Base-by-base conservation (phyloP, 1,140 invertebrate genomes). In the Pseudomyrmex sp. region DNA sequence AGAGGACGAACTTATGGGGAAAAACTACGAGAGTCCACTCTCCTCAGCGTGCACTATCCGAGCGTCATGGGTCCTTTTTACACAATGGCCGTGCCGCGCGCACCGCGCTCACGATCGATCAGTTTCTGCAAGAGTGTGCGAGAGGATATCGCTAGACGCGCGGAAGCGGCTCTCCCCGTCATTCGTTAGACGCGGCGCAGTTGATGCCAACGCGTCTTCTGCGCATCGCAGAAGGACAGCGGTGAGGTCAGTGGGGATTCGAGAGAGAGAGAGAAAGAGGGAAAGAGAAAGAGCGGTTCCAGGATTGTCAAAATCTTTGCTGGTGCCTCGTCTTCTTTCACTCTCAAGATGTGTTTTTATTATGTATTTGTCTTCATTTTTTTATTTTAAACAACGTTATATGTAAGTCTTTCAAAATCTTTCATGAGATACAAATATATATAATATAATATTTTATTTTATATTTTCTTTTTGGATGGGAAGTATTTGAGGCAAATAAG, bases 31-130 rank as follows among this genome's bases (percentile, higher is more conserved):
- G 91, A 91, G 92, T 91, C 90, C 88, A 85, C 90, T 91, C 90
- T 91, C 92, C 91, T 93, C 91, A 91, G 91, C 92, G 91, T 91
- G 83, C 93, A 93, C 93, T 93, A 93, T 90, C 93, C 92, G 90
- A 90, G 87, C 92, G 88, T 87, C 89, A 77, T 88, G 89, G 86
- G 70, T 91, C 91, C 93, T 93, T 94, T 93, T 92, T 91, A 92
- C 94, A 93, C 94, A 94, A 94, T 94, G 94, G 88, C 87, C 82
- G 83, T 85, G 63, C 54, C 18, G 50, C 85, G 89, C 88, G 88
- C 88, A 88, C 90, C 91, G 90, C 91, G 90, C 83, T 92, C 92
- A 92, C 93, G 93, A 93, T 92, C 91, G 90, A 87, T 90, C 85
- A 88, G 84, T 62, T 85, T 88, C 87, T 85, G 88, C 79, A 74